phyloP scores from a whole-genome alignment of 2,888 invertebrate genomes.

The Subacronicta megacephala region DNA sequence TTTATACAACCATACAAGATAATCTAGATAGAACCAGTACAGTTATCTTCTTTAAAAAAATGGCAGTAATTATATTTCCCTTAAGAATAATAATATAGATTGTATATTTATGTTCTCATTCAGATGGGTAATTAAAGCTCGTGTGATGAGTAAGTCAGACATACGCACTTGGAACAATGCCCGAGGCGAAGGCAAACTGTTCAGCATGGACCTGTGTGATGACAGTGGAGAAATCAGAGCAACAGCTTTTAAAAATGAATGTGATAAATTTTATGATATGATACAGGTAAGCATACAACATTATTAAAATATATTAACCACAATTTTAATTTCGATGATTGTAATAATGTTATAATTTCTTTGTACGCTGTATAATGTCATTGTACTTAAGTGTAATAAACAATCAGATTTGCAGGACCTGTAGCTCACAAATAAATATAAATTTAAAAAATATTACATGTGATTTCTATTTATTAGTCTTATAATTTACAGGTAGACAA shows the following conservation, averaged over 20 bases:
- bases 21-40: no score
- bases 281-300: slow-evolving; percentile 92
- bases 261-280: slow-evolving; percentile 96
- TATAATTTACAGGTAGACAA: slow-evolving; percentile 91
- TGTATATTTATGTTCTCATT: not conserved
- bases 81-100: no score
- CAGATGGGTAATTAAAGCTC: slow-evolving; percentile 97
- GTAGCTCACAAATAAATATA: not conserved
- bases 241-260: slow-evolving; percentile 96
- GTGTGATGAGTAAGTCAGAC: slow-evolving; percentile 94
- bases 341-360: no score
- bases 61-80: no score
- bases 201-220: slow-evolving; percentile 97
- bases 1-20: not conserved
- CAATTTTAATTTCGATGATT: no score
- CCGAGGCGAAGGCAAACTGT: slow-evolving; percentile 97
- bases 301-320: no score
- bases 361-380: no score
- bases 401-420: no score
- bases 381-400: no score
- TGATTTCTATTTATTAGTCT: not conserved
- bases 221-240: slow-evolving; percentile 98
- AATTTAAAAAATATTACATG: not conserved
- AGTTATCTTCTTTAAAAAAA: not conserved
- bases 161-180: slow-evolving; percentile 97